These are phyloP conservation scores for Drosophila imparisetae DNA, from an alignment of 2,888 invertebrate genomes.

Conservation along the genomic window DNA sequence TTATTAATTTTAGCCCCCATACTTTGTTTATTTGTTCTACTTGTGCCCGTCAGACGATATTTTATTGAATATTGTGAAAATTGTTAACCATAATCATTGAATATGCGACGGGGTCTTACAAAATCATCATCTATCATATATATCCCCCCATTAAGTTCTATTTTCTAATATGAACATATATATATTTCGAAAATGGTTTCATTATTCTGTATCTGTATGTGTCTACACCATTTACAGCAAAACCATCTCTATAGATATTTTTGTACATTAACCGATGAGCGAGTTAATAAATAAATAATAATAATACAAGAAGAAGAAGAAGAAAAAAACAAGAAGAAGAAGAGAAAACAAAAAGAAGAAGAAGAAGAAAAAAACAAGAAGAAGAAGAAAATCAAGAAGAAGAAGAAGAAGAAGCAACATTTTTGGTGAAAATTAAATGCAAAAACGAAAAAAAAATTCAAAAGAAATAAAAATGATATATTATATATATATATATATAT, in stretches of 20 bases:
- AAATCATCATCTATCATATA: slow-evolving; percentile 1
- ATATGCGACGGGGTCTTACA: slow-evolving; percentile 19
- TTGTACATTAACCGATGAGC: slow-evolving; percentile 33
- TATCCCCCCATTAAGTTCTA: slow-evolving; percentile 9
- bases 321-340: background rate
- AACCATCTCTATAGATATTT: slow-evolving; percentile 45
- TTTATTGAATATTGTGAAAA: slow-evolving; percentile 73
- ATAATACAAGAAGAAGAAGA: background rate
- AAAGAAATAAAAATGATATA: slow-evolving; percentile 49
- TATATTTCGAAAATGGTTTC: slow-evolving; percentile 69
- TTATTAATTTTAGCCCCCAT: background rate
- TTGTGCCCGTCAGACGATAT: slow-evolving; percentile 58
- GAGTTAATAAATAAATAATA: slow-evolving; percentile 3
- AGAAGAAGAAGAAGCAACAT: slow-evolving; percentile 11
- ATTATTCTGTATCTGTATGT: slow-evolving; percentile 53
- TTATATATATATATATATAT: slow-evolving; percentile 33
- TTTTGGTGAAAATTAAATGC: slow-evolving; percentile 40
- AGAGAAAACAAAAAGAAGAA: background rate
- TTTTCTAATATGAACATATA: slow-evolving; percentile 19
- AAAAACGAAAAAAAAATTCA: slow-evolving; percentile 27
- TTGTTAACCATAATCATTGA: slow-evolving; percentile 21
- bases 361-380: background rate
- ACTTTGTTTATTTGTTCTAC: slow-evolving; percentile 9
- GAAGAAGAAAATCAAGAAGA: slow-evolving; percentile 1
- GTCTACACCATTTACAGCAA: slow-evolving; percentile 35